These are phyloP conservation scores for Leucophora obtusa DNA, from an alignment of 2,888 invertebrate species.

Conservation along the genomic window DNA sequence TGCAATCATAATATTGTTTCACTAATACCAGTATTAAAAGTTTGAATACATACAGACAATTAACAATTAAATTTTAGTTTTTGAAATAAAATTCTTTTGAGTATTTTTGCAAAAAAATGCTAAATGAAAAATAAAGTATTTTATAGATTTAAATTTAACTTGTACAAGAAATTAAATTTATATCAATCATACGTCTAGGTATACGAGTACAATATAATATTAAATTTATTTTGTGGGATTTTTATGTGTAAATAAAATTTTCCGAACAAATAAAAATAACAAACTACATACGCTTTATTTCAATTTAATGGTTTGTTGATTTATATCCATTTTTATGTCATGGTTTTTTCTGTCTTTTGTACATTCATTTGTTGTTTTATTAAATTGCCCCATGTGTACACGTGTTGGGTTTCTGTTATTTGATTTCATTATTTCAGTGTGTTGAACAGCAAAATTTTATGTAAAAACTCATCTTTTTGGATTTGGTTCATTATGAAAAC, in stretches of 20 bases:
- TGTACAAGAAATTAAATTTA: neutral
- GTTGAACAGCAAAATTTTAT: neutral
- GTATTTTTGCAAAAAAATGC: no score
- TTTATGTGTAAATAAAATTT: neutral
- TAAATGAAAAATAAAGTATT: no score
- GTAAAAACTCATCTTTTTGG: no score
- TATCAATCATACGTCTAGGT: neutral
- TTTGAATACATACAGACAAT: neutral
- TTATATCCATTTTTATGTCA: neutral
- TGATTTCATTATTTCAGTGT: neutral
- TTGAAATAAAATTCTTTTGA: no score
- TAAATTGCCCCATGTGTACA: neutral
- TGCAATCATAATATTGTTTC: no score
- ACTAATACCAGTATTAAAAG: no score
- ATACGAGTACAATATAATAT: neutral
- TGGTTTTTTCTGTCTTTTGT: neutral
- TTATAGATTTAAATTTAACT: no score
- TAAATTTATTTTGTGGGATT: neutral
- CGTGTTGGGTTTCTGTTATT: neutral
- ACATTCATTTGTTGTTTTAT: neutral
- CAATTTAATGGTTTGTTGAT: neutral
- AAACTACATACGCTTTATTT: neutral
- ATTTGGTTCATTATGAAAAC: no score
- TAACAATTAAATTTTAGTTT: no score
- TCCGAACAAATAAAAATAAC: no score